Base-by-base conservation (phyloP, 1,140 invertebrate species). In the Philopotamus ludificatus region DNA sequence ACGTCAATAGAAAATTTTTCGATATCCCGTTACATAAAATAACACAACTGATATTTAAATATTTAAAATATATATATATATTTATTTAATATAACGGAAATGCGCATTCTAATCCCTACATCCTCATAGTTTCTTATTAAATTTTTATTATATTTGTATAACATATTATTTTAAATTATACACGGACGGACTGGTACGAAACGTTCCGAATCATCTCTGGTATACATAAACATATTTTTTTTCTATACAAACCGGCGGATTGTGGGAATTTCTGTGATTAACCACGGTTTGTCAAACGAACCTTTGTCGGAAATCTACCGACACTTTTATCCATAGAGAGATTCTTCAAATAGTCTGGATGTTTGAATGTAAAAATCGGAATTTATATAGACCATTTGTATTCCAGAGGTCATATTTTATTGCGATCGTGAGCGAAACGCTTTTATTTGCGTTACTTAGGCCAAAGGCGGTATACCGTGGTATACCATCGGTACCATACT, bases 161-260 rank as follows among this genome's bases (percentile, higher is more conserved):
- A 26, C 39, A 54, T 62, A 65, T 65, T 68, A 68, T 68, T 68
- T 62, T 42, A 58, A 62, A 68, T 68, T 68, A 68, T 68, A 62
- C 54, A 68, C 63, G 67, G 39, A 28, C 20, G n/a, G 41, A 63
- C 44, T 25, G 22, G 42, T 10, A 47, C 57, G 21, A 60, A 42
- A 57, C 42, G 9, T 7, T 8, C 9, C 1, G 21, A 57, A 2
- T 21, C n/a, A 7, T 10, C 15, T 50, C 47, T 12, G 7, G 21
- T 21, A 4, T 3, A 3, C 10, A 21, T 50, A 3, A 9, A 2
- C 18, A 3, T 2, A 10, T 22, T 18, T 50, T 20, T 21, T 50
- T 50, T 50, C 10, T 22, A 21, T 22, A 57, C 34, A 21, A 57
- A 39, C 23, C 25, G 23, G 16, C 3, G 26, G 63, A 60, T 60